Conservation (phyloP, 2,797 vertebrate genomes). For the Sebastolobus altivelis region DNA sequence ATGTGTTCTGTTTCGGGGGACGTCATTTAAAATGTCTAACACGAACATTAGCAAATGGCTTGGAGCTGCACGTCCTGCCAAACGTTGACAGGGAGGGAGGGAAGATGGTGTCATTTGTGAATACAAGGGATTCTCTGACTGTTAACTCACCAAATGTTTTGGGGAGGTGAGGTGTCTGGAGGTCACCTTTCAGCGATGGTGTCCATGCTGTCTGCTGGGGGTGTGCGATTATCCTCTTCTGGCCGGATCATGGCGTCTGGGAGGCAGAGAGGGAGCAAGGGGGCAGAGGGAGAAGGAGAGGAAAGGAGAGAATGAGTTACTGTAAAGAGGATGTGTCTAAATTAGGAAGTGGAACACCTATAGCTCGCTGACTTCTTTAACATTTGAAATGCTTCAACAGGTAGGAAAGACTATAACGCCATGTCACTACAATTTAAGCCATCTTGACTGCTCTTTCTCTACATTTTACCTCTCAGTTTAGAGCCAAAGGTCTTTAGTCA, state of each 20-base stretch:
- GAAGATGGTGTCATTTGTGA: conserved; percentile 34
- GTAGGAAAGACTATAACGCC: conserved; percentile 6
- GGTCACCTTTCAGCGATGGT: conserved; percentile 82
- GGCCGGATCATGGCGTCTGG: conserved; percentile 70
- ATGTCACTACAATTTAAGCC: not conserved
- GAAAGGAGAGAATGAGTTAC: conserved; percentile 34
- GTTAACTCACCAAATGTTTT: conserved; percentile 78
- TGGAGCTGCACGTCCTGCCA: conserved; percentile 16
- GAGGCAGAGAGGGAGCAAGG: conserved; percentile 49
- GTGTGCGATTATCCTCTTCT: conserved; percentile 58
- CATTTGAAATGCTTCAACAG: conserved; percentile 28
- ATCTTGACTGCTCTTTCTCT: conserved; percentile 8
- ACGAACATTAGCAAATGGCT: conserved; percentile 31
- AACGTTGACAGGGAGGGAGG: not conserved
- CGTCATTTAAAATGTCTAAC: conserved; percentile 40
- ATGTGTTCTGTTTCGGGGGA: conserved; percentile 20
- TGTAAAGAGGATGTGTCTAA: conserved; percentile 44
- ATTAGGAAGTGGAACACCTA: conserved; percentile 62
- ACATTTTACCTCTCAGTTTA: conserved; percentile 14
- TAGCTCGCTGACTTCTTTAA: conserved; percentile 1
- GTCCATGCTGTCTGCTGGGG: conserved; percentile 68
- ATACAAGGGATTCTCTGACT: conserved; percentile 39
- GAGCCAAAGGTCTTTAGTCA: conserved; percentile 25
- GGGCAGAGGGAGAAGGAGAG: conserved; percentile 44
- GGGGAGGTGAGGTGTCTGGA: conserved; percentile 73